A percentile compares a stretch with the other conserved stretches of the same genome.
These are phyloP conservation scores for Polymixis flavicincta DNA, from an alignment of 2,888 invertebrate genomes.

Conservation along the genomic window DNA sequence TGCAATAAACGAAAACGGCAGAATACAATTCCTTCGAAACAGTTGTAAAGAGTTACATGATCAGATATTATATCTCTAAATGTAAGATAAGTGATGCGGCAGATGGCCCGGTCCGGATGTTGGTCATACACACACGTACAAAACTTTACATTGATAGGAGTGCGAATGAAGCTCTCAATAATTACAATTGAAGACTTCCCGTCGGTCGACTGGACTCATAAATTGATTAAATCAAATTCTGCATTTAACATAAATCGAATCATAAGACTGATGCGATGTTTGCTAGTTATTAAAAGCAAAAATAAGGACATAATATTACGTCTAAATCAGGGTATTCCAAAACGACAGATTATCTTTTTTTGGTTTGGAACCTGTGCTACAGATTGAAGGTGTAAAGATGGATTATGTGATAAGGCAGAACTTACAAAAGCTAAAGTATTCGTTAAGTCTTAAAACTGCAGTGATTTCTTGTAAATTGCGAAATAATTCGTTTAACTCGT, in stretches of 20 bases:
- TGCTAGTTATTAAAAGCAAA: slow-evolving; percentile 1
- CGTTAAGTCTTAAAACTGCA: not conserved
- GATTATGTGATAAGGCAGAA: not conserved
- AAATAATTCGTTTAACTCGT: no score
- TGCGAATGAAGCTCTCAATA: slow-evolving; percentile 82
- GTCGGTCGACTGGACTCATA: slow-evolving; percentile 74
- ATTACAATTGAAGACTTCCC: slow-evolving; percentile 89
- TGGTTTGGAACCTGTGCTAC: not conserved
- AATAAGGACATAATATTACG: not conserved
- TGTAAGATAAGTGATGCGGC: slow-evolving; percentile 75
- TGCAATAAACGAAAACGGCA: not conserved
- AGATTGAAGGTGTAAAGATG: not conserved
- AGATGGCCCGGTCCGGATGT: slow-evolving; percentile 86
- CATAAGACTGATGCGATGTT: slow-evolving; percentile 14
- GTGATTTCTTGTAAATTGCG: not conserved
- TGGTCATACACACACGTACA: slow-evolving; percentile 81
- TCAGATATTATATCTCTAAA: slow-evolving; percentile 76
- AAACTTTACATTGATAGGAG: slow-evolving; percentile 75
- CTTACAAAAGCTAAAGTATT: not conserved
- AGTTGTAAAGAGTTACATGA: slow-evolving; percentile 63
- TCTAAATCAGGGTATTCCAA: not conserved
- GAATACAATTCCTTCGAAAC: not conserved
- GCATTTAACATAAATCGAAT: slow-evolving; percentile 61
- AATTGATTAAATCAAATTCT: slow-evolving; percentile 75
- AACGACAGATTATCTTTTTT: not conserved